Percentiles rank a stretch among this genome's conserved stretches.
phyloP scores from a whole-genome alignment of 2,888 invertebrate genomes.

The Lepidochitona cinerea region DNA sequence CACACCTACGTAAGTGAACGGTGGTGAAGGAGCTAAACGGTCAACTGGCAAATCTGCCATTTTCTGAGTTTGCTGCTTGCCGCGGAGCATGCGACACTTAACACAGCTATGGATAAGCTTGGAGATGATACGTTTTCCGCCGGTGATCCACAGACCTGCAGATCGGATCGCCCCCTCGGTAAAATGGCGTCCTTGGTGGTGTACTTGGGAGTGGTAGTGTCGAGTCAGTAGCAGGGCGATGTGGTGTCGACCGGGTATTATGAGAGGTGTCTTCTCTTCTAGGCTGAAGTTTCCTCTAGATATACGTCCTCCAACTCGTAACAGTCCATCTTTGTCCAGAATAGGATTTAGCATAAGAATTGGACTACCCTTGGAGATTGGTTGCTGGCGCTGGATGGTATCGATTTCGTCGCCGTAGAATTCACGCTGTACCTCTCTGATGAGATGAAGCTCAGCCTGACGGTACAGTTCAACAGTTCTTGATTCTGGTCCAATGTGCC shows the following conservation, averaged over 20 bases:
- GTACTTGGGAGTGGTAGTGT: conserved; percentile 10
- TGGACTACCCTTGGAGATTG: neutral
- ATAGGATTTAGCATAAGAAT: conserved; percentile 2
- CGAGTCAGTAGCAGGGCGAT: conserved; percentile 20
- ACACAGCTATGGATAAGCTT: conserved; percentile 23
- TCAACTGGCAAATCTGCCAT: conserved; percentile 34
- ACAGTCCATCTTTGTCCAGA: neutral
- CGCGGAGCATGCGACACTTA: conserved; percentile 21
- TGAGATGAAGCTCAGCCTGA: neutral
- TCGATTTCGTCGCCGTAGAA: neutral
- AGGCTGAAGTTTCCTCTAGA: neutral
- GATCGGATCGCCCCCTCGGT: conserved; percentile 28
- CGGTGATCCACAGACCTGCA: conserved; percentile 25
- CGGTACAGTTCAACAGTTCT: neutral
- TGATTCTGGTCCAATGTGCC: neutral
- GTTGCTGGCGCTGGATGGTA: neutral
- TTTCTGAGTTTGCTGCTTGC: conserved; percentile 14
- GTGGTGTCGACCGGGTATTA: conserved; percentile 23
- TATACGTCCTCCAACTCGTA: conserved; percentile 9
- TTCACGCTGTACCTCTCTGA: conserved; percentile 2
- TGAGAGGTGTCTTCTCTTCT: conserved; percentile 17
- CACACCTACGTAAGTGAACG: conserved; percentile 32
- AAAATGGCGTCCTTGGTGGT: conserved; percentile 24
- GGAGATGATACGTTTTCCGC: conserved; percentile 13
- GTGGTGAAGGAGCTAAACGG: conserved; percentile 22